Conservation (phyloP, 1,140 invertebrate genomes). For the Drosophila biarmipes region DNA sequence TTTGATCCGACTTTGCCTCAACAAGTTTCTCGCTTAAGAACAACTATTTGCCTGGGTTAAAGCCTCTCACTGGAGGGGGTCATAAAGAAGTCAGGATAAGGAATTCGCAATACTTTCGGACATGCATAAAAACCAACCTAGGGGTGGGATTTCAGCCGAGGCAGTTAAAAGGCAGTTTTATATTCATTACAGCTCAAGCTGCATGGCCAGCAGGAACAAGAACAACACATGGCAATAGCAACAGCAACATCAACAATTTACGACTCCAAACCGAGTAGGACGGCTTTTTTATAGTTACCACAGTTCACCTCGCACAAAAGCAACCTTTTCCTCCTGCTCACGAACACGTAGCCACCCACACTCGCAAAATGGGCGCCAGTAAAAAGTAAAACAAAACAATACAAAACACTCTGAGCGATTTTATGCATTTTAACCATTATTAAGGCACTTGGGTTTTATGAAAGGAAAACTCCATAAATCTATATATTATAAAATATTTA, state of each 20-base stretch:
- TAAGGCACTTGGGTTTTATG: too few relatives aligned
- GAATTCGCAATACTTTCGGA: constrained; percentile 48
- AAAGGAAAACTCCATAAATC: background rate
- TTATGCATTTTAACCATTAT: background rate
- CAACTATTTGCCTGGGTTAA: constrained; percentile 2
- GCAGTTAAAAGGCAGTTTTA: constrained; percentile 75
- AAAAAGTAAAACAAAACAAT: constrained; percentile 17
- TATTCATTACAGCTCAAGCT: constrained; percentile 67
- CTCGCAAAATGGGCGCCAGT: constrained; percentile 30
- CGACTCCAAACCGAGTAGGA: constrained; percentile 56
- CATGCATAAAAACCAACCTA: constrained; percentile 29
- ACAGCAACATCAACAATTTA: constrained; percentile 66
- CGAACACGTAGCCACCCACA: constrained; percentile 7
- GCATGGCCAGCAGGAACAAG: constrained; percentile 15
- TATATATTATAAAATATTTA: too few relatives aligned
- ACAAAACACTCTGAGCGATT: background rate
- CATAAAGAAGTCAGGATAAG: constrained; percentile 47
- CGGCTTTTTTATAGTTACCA: constrained; percentile 54
- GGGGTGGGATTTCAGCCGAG: constrained; percentile 15
- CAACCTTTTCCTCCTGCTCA: constrained; percentile 19
- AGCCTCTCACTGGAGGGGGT: constrained; percentile 8
- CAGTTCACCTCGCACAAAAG: constrained; percentile 37
- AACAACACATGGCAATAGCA: constrained; percentile 40
- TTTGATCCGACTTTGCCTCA: constrained; percentile 46
- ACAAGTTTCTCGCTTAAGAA: constrained; percentile 57